These are phyloP conservation scores for Cyphomyrus discorhynchus DNA, from an alignment of 2,113 vertebrate species.

Conservation along the genomic window DNA sequence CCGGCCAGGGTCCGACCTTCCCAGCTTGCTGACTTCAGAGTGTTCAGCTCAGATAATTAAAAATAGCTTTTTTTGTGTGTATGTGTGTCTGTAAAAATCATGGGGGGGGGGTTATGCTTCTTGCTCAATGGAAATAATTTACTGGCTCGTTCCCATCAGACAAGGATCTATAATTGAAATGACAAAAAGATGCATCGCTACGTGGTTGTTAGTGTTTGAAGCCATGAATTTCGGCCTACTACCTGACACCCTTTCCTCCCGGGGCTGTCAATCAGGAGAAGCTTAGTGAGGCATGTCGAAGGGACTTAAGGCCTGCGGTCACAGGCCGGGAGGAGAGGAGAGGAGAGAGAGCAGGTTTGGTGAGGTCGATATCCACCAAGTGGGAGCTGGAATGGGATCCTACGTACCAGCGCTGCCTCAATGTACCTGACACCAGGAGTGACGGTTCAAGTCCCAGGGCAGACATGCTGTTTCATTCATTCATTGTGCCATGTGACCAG, in stretches of 20 bases:
- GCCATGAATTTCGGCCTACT: constrained; percentile 50
- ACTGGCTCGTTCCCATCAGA: constrained; percentile 51
- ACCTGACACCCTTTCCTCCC: constrained; percentile 34
- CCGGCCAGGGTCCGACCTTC: neutral
- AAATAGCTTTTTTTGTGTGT: constrained; percentile 42
- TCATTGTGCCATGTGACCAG: neutral
- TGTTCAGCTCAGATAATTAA: constrained; percentile 46
- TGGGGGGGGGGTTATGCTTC: neutral
- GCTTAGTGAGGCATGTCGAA: constrained; percentile 19
- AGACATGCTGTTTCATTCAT: neutral
- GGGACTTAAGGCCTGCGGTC: neutral
- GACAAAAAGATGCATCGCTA: constrained; percentile 69
- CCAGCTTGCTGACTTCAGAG: neutral
- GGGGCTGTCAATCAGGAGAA: constrained; percentile 47
- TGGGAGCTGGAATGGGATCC: neutral
- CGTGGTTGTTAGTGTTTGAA: constrained; percentile 51
- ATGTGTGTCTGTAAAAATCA: constrained; percentile 22
- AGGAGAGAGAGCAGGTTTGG: neutral
- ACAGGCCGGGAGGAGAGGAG: neutral
- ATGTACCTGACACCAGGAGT: neutral
- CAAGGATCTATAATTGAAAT: constrained; percentile 72
- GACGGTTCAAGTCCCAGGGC: neutral
- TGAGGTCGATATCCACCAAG: neutral
- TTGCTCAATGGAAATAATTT: constrained; percentile 50
- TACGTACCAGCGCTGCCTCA: no score